Percentiles rank a stretch among this genome's conserved stretches.
Evolutionary conservation across 2,113 vertebrate species (phyloP).

Genomic region (Dasypus novemcinctus): DNA sequence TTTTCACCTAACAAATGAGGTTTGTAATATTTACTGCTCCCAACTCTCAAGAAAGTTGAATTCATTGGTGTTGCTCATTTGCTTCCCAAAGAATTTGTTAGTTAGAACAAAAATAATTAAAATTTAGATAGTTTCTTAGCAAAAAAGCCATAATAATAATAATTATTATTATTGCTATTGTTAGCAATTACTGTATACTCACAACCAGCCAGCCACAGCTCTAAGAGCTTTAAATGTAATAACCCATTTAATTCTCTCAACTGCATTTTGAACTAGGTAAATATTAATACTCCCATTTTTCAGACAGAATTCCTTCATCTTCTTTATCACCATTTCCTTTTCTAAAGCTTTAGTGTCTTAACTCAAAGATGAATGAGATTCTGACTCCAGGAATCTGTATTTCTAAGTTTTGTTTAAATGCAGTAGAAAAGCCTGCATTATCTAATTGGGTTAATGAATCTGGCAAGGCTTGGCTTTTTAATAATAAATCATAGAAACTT

Average conservation of each 20-base stretch:
- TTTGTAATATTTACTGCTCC: neutral
- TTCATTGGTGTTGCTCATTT: neutral
- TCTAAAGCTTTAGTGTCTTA: neutral
- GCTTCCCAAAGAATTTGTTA: neutral
- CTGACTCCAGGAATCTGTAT: conserved; percentile 17
- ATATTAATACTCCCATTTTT: neutral
- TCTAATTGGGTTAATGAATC: neutral
- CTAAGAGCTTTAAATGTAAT: neutral
- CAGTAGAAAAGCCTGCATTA: conserved; percentile 24
- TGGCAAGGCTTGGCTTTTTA: neutral
- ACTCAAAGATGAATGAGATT: neutral
- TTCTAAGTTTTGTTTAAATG: conserved; percentile 20
- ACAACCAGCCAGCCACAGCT: neutral
- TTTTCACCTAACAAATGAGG: conserved; percentile 16
- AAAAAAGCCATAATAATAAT: neutral
- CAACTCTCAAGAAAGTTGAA: neutral
- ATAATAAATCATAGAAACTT: neutral
- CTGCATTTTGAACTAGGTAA: neutral
- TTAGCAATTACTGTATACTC: conserved; percentile 7
- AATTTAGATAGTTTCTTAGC: neutral
- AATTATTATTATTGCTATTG: neutral
- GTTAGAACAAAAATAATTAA: conserved; percentile 29
- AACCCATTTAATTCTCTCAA: neutral
- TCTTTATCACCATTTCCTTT: neutral
- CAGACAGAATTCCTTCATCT: neutral